Evolutionary conservation across 2,113 vertebrate genomes (phyloP).

Genomic region (Takifugu bimaculatus): DNA sequence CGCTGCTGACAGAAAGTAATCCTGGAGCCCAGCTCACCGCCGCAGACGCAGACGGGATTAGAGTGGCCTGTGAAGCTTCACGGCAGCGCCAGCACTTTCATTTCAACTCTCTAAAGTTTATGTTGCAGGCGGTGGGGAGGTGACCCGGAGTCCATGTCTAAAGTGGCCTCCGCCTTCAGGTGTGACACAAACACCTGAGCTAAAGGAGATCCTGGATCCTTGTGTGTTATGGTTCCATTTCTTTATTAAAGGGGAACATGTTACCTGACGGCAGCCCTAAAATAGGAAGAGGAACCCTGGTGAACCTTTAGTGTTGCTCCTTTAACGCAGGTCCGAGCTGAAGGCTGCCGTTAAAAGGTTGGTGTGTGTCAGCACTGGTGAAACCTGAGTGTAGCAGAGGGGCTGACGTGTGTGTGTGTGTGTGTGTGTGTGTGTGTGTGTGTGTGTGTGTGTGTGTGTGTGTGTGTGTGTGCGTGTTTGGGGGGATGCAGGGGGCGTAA

Average conservation of each 20-base stretch:
- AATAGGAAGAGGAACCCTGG: too few relatives aligned
- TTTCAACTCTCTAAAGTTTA: background rate
- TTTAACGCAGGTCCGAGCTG: too few relatives aligned
- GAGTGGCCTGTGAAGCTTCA: constrained; percentile 17
- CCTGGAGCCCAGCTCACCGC: constrained; percentile 28
- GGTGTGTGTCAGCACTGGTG: constrained; percentile 56
- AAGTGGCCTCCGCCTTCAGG: too few relatives aligned
- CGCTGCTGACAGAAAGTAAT: constrained; percentile 66
- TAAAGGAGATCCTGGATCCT: background rate
- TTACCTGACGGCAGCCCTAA: too few relatives aligned
- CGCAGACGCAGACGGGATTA: constrained; percentile 21
- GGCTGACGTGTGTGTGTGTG: constrained; percentile 15
- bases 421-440: constrained; percentile 18
- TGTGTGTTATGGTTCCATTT: background rate
- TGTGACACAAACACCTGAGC: too few relatives aligned
- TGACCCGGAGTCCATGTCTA: too few relatives aligned
- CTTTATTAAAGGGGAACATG: background rate
- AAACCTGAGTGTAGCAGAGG: constrained; percentile 57
- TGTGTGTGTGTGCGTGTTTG: background rate
- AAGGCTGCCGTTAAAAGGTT: constrained; percentile 19
- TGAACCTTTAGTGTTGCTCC: too few relatives aligned
- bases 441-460: background rate
- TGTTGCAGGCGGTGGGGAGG: background rate
- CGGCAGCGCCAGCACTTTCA: background rate
- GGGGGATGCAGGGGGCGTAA: constrained; percentile 26